phyloP scores from a whole-genome alignment of 2,797 vertebrate genomes.

The Lindbergichthys nudifrons region DNA sequence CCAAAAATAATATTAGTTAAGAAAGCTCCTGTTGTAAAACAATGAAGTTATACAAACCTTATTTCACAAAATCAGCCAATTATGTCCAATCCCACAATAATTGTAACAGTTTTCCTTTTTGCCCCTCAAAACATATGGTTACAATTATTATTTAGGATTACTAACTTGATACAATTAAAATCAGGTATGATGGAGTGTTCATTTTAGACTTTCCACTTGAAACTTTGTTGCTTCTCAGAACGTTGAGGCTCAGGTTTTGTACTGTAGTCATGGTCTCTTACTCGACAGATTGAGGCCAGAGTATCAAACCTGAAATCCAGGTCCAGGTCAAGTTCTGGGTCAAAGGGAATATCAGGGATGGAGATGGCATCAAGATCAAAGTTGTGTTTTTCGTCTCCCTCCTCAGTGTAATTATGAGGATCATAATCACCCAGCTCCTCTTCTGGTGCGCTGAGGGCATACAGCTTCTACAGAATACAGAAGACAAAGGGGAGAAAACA shows the following conservation, averaged over 20 bases:
- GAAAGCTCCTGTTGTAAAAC: background rate
- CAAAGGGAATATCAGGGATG: conserved; percentile 62
- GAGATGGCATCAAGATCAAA: conserved; percentile 67
- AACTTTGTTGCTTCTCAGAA: background rate
- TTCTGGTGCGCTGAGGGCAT: conserved; percentile 14
- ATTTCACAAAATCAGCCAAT: background rate
- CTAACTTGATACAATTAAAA: background rate
- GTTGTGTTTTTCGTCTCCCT: conserved; percentile 42
- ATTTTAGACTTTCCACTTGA: background rate
- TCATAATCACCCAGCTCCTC: conserved; percentile 61
- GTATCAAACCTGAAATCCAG: conserved; percentile 60
- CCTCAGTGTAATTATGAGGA: conserved; percentile 68
- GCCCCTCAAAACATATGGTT: too few species aligned
- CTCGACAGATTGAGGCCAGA: conserved; percentile 63
- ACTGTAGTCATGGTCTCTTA: background rate
- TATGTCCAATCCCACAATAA: background rate
- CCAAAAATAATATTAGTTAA: background rate
- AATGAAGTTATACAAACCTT: background rate
- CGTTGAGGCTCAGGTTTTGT: background rate
- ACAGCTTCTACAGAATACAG: conserved; percentile 47
- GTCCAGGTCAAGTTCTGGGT: conserved; percentile 44
- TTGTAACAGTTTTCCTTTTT: background rate
- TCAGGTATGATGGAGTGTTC: background rate
- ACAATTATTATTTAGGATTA: background rate
- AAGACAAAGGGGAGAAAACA: background rate